Base-by-base conservation (phyloP, 2,888 invertebrate genomes). In the Lasiommata megera region DNA sequence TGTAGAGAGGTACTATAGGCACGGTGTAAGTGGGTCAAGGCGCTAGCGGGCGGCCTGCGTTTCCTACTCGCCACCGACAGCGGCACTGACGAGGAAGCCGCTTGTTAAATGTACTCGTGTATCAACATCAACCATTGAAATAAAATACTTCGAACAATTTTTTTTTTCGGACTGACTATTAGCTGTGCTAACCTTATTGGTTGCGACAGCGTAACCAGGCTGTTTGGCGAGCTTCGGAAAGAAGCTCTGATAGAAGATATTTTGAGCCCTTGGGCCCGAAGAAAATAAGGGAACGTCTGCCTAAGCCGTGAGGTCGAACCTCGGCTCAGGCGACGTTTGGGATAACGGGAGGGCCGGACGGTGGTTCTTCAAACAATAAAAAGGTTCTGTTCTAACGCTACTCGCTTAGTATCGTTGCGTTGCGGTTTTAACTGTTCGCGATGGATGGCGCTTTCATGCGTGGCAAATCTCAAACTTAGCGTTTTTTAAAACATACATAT, bases 1-100 rank as follows among this genome's bases (percentile, higher is more conserved):
- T 65, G 70, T 69, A 71, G 71, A 70, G 69, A 73, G 74, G 64
- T 53, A 64, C 54, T 58, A 40, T 48, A 54, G 41, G 58, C 52
- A 44, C 7, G 17, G 14, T 29, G 29, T 63, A 87, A 84, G 79
- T 88, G 77, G 88, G 89, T 88, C 89, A 89, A 89, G 89, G 89
- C 84, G 70, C 73, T 74, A 71, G 79, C 76, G 70, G 78, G 73
- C 79, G 76, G 73, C 65, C 72, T 67, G 68, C 76, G 84, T 84
- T 88, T 88, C 87, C 88, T 89, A 82, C 82, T 78, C 72, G 70
- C 72, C 64, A 68, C 66, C 59, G 60, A 59, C 54, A 43, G 37
- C 60, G 41, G 14, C 56, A 37, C 40, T 66, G 65, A 80, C 73
- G 73, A 86, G 86, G 87, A 88, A 85, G 83, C 73, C 75, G 72